Evolutionary conservation across 2,113 vertebrate species (phyloP).

Genomic region (Campylorhamphus procurvoides): DNA sequence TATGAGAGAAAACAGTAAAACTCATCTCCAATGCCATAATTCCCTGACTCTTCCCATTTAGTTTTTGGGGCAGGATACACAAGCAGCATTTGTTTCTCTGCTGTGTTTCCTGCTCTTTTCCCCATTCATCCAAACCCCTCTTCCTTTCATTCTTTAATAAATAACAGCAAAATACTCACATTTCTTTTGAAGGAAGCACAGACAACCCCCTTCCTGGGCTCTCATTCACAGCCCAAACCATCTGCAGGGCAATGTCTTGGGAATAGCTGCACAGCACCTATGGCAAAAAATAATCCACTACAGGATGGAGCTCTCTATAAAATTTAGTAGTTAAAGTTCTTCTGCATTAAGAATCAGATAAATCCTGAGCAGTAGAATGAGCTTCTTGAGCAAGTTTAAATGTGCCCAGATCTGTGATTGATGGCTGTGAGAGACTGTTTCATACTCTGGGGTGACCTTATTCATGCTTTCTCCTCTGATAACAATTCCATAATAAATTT

Average conservation of each 20-base stretch:
- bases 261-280: conserved; percentile 22
- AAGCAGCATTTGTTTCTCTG: neutral
- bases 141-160: neutral
- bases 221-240: neutral
- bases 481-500: conserved; percentile 66
- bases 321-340: conserved; percentile 64
- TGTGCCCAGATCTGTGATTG: conserved; percentile 16
- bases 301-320: conserved; percentile 21
- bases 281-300: conserved; percentile 13
- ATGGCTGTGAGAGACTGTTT: conserved; percentile 45
- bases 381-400: conserved; percentile 47
- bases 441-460: conserved; percentile 58
- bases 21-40: fast-evolving
- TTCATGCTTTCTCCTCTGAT: conserved; percentile 41
- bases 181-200: neutral
- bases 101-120: neutral
- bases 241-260: neutral
- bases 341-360: conserved; percentile 58
- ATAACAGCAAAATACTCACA: neutral
- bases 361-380: conserved; percentile 63
- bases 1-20: neutral
- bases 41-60: neutral
- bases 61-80: neutral
- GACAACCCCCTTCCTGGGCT: neutral
- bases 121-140: neutral